phyloP scores from a whole-genome alignment of 2,888 invertebrate species.

The Ectropis crepuscularia region DNA sequence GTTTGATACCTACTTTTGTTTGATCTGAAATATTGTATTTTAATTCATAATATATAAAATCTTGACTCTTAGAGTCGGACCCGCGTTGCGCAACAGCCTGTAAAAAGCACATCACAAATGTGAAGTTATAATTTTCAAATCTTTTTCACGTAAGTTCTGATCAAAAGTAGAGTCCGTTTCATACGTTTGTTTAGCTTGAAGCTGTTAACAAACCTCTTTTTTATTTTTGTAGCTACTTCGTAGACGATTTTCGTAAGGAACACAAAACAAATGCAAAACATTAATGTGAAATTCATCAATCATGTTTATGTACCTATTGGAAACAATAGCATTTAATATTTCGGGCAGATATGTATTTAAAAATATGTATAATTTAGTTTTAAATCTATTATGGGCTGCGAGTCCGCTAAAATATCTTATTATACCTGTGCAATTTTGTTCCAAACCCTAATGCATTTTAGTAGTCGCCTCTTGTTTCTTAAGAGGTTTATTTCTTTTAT shows the following conservation, averaged over 20 bases:
- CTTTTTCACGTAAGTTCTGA: constrained; percentile 55
- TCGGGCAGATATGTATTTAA: constrained; percentile 65
- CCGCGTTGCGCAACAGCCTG: too few species aligned
- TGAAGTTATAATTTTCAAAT: constrained; percentile 12
- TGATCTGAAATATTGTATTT: too few species aligned
- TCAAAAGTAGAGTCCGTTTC: constrained; percentile 59
- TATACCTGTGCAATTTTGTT: constrained; percentile 58
- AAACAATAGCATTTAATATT: constrained; percentile 69
- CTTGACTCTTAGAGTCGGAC: too few species aligned
- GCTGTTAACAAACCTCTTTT: constrained; percentile 40
- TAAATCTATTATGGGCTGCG: constrained; percentile 49
- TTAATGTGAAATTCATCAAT: constrained; percentile 21
- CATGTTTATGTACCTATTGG: constrained; percentile 36
- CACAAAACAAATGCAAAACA: constrained; percentile 28
- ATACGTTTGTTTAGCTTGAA: constrained; percentile 50
- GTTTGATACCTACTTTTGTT: too few species aligned
- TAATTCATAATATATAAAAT: too few species aligned
- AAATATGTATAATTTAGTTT: constrained; percentile 40
- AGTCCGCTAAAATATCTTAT: constrained; percentile 48
- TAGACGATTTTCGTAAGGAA: constrained; percentile 48
- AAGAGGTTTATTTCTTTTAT: not conserved
- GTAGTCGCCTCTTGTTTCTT: constrained; percentile 53
- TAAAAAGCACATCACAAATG: constrained; percentile 27
- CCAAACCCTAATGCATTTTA: constrained; percentile 58
- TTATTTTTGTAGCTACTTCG: constrained; percentile 56